Evolutionary conservation across 2,113 vertebrate species (phyloP), one percentile per base, ranked within the genome.

Genomic region (Neogale vison): DNA sequence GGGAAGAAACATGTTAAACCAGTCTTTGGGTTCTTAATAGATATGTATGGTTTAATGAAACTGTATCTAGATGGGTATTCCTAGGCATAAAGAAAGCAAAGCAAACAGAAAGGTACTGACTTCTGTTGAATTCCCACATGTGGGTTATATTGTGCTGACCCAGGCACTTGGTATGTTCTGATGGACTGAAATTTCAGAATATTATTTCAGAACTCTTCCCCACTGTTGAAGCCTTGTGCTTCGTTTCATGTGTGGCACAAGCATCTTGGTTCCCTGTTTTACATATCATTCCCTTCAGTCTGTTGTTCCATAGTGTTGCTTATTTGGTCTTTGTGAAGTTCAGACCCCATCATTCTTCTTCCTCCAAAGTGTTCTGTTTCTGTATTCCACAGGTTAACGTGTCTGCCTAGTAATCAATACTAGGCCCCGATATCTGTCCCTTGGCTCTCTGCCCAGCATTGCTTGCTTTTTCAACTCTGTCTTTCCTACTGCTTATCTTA

Each of bases 291-390:
- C 17, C 86, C 20, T 91, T 21, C 6, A 0, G 0, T 90, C 29
- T 90, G 0, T 79, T 7, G 23, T n/a, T 89, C 69, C 80, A 89
- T 6, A 21, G 3, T 39, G n/a, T 31, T 72, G 69, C 59, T 94
- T 39, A 57, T n/a, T 95, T 95, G 81, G 14, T 94, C 76, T 93
- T 80, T 80, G 34, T 81, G 52, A 96, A 95, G 79, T 95, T 95
- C 77, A 90, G 1, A 21, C 57, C 67, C 71, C 10, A 1, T 85
- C 57, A 45, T 17, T 93, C 29, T 12, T 42, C 47, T 29, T 81
- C 55, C 69, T 67, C 21, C 2, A 34, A 81, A 74, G 36, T 76
- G 76, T 63, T 65, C 63, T 4, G 1, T 65, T 86, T 85, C 52
- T 93, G 0, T 74, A 15, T 86, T 86, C 55, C 26, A 20, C 21